Percentiles rank a stretch among this genome's conserved stretches.
phyloP scores from a whole-genome alignment of 1,140 invertebrate genomes.

The Mercenaria mercenaria region DNA sequence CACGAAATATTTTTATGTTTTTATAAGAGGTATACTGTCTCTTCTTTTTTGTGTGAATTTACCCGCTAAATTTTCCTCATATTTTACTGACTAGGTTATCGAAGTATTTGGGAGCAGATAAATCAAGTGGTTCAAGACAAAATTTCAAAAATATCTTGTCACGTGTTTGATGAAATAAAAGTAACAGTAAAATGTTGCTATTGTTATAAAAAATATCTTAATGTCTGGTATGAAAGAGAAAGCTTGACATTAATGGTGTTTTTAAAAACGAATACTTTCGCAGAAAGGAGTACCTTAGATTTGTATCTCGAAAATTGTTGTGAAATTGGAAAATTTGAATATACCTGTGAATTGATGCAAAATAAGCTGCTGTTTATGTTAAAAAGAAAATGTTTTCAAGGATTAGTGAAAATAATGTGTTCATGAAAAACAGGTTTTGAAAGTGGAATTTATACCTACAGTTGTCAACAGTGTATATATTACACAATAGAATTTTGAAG shows the following conservation, averaged over 20 bases:
- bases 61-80: background rate
- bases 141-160: no score
- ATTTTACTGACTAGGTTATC: background rate
- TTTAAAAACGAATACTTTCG: no score
- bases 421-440: background rate
- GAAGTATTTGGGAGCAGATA: background rate
- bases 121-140: background rate
- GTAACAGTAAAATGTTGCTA: no score
- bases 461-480: no score
- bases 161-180: no score
- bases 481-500: no score
- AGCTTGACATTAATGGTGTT: no score
- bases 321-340: background rate
- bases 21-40: background rate
- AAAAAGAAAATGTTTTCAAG: background rate
- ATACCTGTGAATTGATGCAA: constrained; percentile 18
- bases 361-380: background rate
- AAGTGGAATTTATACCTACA: background rate
- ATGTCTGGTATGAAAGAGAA: no score
- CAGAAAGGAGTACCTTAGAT: background rate
- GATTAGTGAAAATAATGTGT: background rate
- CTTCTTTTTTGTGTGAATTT: background rate
- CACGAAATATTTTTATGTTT: background rate
- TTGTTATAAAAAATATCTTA: no score
- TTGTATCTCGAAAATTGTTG: background rate